A percentile compares a stretch with the other conserved stretches of the same genome.
Evolutionary conservation across 2,113 vertebrate genomes (phyloP).

Genomic region (Neotoma lepida): DNA sequence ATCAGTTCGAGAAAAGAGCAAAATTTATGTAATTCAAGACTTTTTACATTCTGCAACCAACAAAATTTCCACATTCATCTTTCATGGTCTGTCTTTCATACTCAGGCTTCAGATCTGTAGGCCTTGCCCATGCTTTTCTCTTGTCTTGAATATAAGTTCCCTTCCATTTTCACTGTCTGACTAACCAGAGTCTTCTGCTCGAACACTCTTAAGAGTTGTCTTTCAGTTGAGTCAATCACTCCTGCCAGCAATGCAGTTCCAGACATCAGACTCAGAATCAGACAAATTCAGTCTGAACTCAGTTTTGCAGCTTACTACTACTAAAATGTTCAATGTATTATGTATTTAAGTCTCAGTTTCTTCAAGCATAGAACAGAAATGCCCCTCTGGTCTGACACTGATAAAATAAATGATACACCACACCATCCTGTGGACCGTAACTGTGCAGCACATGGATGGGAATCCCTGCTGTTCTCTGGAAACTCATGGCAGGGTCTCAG

Average conservation of each 20-base stretch:
- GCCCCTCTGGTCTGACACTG: neutral
- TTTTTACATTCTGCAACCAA: neutral
- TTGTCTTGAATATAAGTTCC: neutral
- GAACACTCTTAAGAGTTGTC: neutral
- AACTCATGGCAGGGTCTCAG: neutral
- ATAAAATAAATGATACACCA: neutral
- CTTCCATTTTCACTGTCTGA: neutral
- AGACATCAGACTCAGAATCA: neutral
- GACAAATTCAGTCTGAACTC: neutral
- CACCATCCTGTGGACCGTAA: neutral
- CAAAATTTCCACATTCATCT: neutral
- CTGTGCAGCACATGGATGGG: neutral
- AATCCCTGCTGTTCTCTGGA: neutral
- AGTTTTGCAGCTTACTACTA: neutral
- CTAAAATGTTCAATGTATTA: neutral
- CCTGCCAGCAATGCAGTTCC: neutral
- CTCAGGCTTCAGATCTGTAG: neutral
- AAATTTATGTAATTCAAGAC: neutral
- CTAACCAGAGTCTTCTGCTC: neutral
- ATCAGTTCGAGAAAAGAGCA: neutral
- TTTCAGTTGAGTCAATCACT: neutral
- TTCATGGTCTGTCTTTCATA: neutral
- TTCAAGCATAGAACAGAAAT: neutral
- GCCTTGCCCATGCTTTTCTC: neutral
- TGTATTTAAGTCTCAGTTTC: neutral